phyloP scores from a whole-genome alignment of 1,140 invertebrate genomes.

The Palaemon carinicauda region DNA sequence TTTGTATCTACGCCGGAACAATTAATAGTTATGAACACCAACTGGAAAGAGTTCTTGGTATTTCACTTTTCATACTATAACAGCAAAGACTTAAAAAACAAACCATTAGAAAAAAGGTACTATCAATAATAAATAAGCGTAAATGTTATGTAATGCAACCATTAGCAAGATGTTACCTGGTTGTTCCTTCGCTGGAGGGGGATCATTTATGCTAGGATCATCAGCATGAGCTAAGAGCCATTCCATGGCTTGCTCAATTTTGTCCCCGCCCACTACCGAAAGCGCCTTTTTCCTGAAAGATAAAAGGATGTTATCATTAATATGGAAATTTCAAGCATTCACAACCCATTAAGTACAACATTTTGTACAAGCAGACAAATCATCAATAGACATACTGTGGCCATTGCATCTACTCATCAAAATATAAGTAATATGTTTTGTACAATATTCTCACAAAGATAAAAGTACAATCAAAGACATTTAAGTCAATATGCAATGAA shows the following conservation, averaged over 20 bases:
- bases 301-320: neutral
- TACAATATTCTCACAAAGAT: too few relatives aligned
- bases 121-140: neutral
- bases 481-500: too few relatives aligned
- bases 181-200: constrained; percentile 59
- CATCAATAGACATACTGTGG: too few relatives aligned
- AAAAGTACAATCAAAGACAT: too few relatives aligned
- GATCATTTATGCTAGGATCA: constrained; percentile 66
- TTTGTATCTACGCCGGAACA: too few relatives aligned
- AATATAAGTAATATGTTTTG: too few relatives aligned
- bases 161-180: neutral
- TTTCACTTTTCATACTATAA: too few relatives aligned
- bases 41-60: too few relatives aligned
- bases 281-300: constrained; percentile 79
- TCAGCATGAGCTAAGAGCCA: constrained; percentile 73
- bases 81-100: too few relatives aligned
- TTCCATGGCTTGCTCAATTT: constrained; percentile 91
- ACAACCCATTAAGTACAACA: constrained; percentile 9
- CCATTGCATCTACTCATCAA: too few relatives aligned
- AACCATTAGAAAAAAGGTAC: neutral
- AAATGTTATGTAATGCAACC: neutral
- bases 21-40: too few relatives aligned
- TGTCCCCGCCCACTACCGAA: constrained; percentile 79
- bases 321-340: neutral
- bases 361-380: constrained; percentile 54